These are phyloP conservation scores for Aleiodes testaceus DNA, from an alignment of 2,888 invertebrate genomes.

Conservation along the genomic window DNA sequence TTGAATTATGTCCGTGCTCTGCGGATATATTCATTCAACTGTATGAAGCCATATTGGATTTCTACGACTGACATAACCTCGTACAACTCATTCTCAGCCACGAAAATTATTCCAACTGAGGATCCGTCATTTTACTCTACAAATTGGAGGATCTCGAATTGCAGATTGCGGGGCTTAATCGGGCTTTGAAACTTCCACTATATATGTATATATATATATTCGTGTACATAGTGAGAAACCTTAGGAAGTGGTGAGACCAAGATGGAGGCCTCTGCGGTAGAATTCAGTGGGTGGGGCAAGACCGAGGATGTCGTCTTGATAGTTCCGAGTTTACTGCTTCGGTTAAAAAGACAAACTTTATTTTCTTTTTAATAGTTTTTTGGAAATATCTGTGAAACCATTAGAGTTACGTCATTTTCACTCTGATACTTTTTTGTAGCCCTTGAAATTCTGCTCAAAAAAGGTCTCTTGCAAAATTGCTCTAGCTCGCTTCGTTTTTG, in stretches of 20 bases:
- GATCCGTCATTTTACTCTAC: not conserved
- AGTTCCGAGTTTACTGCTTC: conserved; percentile 7
- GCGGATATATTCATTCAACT: not conserved
- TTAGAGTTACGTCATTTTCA: too few relatives aligned
- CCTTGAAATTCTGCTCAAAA: too few relatives aligned
- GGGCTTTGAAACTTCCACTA: conserved; percentile 2
- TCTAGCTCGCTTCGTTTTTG: too few relatives aligned
- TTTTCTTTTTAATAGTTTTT: too few relatives aligned
- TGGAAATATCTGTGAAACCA: too few relatives aligned
- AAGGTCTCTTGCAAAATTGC: too few relatives aligned
- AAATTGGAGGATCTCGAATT: not conserved
- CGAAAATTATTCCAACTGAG: conserved; percentile 9
- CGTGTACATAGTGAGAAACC: not conserved
- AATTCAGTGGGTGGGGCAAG: not conserved
- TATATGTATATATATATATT: not conserved
- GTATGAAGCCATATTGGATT: too few relatives aligned
- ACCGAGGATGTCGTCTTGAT: conserved; percentile 35
- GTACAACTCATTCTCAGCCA: not conserved
- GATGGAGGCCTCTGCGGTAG: not conserved
- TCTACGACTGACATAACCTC: too few relatives aligned
- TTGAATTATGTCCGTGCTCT: too few relatives aligned
- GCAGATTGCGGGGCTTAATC: conserved; percentile 17
- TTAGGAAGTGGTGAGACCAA: not conserved
- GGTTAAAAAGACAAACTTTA: conserved; percentile 11
- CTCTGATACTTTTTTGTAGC: too few relatives aligned